Base-by-base conservation (phyloP, 92 coral and sea anemone species). In the Zoanthus sansibaricus region DNA sequence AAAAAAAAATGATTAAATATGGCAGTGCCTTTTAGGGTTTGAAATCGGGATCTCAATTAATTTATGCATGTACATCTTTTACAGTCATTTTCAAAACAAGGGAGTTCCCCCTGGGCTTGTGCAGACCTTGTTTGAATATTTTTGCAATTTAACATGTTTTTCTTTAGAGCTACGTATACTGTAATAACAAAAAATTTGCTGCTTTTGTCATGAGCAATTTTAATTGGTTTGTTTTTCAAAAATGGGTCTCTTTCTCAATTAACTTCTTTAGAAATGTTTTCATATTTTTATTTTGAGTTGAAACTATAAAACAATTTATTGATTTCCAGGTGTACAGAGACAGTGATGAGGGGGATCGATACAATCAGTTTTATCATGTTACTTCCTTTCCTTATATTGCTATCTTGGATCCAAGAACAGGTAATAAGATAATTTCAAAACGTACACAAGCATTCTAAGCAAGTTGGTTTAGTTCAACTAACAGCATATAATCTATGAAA, bases 281-380 rank as follows among this genome's bases (percentile, higher is more conserved):
- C 3, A 67, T 7, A 3, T 20, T 67, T 67, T 25, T 20, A 1
- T 12, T 67, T 67, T 20, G 32, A 7, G 4, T 30, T 67, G 42
- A 37, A 37, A 37, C 42, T 37, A 37, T 37, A 37, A 37, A 37
- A 37, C 69, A 62, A 16, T 62, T 71, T 59, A 33, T 80, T 16
- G 20, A 6, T 33, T 56, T 62, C n/a, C 71, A 97, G 99, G 98
- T 97, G 1, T 97, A 97, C 79, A 91, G 93, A 86, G 99, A 97
- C 90, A 95, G 98, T 51, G 98, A 95, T 75, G 99, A 97, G 83
- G 99, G 99, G 54, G 99, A 97, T 37, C 86, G 99, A 66, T 97
- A 93, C 77, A 93, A 87, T 62, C 99, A 97, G 83, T 97, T 97
- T 88, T 97, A 97, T 72, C 99, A 97, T 89, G 99, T 97, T 70